Percentiles rank a stretch among this genome's conserved stretches.
These are phyloP conservation scores for Tetropium fuscum DNA, from an alignment of 2,888 invertebrate genomes.

Conservation along the genomic window DNA sequence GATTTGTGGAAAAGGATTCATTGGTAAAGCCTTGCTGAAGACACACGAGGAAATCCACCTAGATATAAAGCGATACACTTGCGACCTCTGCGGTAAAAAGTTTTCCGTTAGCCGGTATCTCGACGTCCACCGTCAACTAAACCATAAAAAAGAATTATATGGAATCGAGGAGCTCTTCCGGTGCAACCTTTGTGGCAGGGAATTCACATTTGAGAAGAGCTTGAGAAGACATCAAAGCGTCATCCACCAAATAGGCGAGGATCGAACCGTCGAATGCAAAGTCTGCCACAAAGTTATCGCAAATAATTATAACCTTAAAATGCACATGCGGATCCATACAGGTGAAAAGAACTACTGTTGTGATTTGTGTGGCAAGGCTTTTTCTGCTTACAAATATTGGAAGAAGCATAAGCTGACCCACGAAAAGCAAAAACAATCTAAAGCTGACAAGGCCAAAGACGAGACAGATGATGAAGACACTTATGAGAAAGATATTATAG, in stretches of 20 bases:
- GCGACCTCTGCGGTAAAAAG: slow-evolving; percentile 57
- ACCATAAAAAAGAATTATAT: slow-evolving; percentile 56
- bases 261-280: slow-evolving; percentile 52
- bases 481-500: no score
- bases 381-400: slow-evolving; percentile 50
- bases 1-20: slow-evolving; percentile 55
- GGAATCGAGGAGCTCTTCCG: slow-evolving; percentile 52
- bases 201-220: slow-evolving; percentile 57
- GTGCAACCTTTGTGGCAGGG: slow-evolving; percentile 54
- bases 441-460: background rate
- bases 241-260: slow-evolving; percentile 56
- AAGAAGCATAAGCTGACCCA: slow-evolving; percentile 48
- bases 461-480: background rate
- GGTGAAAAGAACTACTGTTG: slow-evolving; percentile 56
- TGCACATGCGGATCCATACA: slow-evolving; percentile 58
- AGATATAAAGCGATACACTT: slow-evolving; percentile 55
- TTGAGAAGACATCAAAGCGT: slow-evolving; percentile 55
- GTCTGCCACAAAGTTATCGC: slow-evolving; percentile 55
- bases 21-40: slow-evolving; percentile 45
- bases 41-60: slow-evolving; percentile 58
- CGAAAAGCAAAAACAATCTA: slow-evolving; percentile 13
- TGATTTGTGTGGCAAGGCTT: slow-evolving; percentile 55
- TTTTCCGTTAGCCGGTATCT: slow-evolving; percentile 54
- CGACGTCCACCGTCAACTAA: slow-evolving; percentile 53
- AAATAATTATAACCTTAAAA: slow-evolving; percentile 57